A percentile compares a stretch with the other conserved stretches of the same genome.
phyloP scores from a whole-genome alignment of 2,888 invertebrate genomes.

The Pyrrhia umbra region DNA sequence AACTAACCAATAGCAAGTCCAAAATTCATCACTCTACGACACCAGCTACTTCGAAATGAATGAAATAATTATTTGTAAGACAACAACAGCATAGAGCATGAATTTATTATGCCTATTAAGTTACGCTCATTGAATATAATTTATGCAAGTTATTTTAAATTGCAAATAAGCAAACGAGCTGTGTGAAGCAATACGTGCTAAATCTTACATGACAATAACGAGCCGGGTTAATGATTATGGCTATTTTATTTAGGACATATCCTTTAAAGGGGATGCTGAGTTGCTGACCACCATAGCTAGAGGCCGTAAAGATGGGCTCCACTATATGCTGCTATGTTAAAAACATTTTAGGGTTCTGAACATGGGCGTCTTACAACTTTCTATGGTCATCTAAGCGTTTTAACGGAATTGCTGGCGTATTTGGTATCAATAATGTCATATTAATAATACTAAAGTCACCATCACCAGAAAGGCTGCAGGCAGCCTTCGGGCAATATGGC shows the following conservation, averaged over 20 bases:
- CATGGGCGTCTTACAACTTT: background rate
- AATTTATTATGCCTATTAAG: conserved; percentile 54
- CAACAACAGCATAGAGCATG: conserved; percentile 42
- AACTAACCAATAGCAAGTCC: conserved; percentile 63
- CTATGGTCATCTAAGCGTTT: background rate
- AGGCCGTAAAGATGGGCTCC: conserved; percentile 35
- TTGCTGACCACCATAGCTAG: conserved; percentile 53
- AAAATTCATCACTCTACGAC: conserved; percentile 47
- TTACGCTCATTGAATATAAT: conserved; percentile 58
- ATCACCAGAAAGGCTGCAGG: no score
- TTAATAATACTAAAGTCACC: conserved; percentile 1
- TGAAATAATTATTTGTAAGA: conserved; percentile 47
- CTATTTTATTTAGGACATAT: conserved; percentile 68
- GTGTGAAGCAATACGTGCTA: conserved; percentile 61
- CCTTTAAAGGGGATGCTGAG: conserved; percentile 60
- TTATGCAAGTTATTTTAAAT: conserved; percentile 66
- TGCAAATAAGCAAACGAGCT: conserved; percentile 66
- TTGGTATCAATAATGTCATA: background rate
- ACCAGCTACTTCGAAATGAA: conserved; percentile 47
- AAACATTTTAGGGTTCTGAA: background rate
- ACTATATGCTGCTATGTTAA: background rate
- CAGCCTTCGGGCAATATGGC: no score
- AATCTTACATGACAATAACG: conserved; percentile 68
- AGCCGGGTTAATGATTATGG: conserved; percentile 43
- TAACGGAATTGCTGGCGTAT: background rate